These are phyloP conservation scores for Syrista parreyssii DNA, from an alignment of 2,888 invertebrate genomes.

Conservation along the genomic window DNA sequence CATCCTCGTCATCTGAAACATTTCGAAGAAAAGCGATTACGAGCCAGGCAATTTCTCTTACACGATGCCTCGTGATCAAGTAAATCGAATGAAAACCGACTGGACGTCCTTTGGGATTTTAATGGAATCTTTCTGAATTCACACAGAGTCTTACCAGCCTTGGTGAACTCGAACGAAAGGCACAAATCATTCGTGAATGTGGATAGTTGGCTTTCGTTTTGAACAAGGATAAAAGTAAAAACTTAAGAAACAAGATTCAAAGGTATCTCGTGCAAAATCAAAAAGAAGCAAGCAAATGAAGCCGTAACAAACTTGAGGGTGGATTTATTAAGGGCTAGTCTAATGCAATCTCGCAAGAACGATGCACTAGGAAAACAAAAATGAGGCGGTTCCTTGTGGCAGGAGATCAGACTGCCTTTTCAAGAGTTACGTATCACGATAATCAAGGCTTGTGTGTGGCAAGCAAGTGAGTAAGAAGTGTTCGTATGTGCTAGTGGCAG, in stretches of 20 bases:
- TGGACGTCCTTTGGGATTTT: not conserved
- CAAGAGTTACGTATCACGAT: not conserved
- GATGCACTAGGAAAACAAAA: not conserved
- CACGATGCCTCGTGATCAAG: not conserved
- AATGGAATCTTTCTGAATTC: not conserved
- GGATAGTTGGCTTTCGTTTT: not conserved
- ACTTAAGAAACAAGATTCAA: not conserved
- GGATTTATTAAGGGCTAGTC: not conserved
- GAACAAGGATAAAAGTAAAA: not conserved
- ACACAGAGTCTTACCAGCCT: not conserved
- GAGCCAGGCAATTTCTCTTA: not conserved
- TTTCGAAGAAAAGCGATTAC: conserved; percentile 33
- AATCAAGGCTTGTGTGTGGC: conserved; percentile 14
- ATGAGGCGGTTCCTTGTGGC: not conserved
- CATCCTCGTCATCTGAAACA: conserved; percentile 74
- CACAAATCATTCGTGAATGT: not conserved
- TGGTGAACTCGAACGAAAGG: not conserved
- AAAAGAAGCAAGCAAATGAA: not conserved
- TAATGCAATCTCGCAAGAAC: not conserved
- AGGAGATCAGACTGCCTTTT: not conserved
- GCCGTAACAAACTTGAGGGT: not conserved
- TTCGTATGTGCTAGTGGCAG: not conserved
- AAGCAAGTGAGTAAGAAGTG: conserved; percentile 40
- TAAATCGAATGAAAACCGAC: not conserved
- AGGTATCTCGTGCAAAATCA: not conserved